Conservation (phyloP, 1,140 invertebrate species). For the Drosophila sproati region DNA sequence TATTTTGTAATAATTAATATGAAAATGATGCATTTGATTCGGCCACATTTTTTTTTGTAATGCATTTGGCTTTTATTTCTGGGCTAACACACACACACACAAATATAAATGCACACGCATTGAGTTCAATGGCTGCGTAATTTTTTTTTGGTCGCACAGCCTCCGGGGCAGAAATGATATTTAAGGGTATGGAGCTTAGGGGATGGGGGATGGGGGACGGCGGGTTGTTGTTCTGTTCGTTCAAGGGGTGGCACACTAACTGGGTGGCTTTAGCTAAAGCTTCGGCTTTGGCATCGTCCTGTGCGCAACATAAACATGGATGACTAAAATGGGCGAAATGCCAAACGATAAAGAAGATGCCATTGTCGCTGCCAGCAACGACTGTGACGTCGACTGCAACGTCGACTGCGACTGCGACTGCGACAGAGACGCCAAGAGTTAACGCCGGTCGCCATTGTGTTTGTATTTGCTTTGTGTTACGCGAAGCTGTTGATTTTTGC, state of each 20-base stretch:
- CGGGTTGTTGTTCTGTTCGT: background rate
- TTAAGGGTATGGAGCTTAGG: background rate
- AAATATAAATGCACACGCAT: conserved; percentile 25
- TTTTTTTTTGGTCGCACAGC: conserved; percentile 72
- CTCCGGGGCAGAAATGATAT: conserved; percentile 54
- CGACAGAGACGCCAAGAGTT: conserved; percentile 10
- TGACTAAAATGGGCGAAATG: conserved; percentile 82
- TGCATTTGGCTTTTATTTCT: conserved; percentile 41
- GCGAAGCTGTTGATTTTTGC: conserved; percentile 49
- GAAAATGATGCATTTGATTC: background rate
- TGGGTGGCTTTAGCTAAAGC: conserved; percentile 44
- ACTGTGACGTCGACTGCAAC: background rate
- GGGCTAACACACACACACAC: conserved; percentile 23
- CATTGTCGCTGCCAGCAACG: conserved; percentile 43
- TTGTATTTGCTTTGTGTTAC: conserved; percentile 67
- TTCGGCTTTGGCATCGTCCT: conserved; percentile 45
- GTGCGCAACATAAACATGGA: conserved; percentile 76
- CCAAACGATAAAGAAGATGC: conserved; percentile 82
- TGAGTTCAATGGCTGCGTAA: conserved; percentile 79
- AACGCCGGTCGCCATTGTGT: conserved; percentile 38
- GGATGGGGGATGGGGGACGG: background rate
- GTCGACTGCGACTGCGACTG: background rate
- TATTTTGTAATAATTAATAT: background rate
- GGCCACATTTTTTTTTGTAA: conserved; percentile 11
- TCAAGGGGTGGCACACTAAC: conserved; percentile 23